Percentiles rank a stretch among this genome's conserved stretches.
Conservation (phyloP, 2,888 invertebrate species). For the Hirtodrosophila trivittata region DNA sequence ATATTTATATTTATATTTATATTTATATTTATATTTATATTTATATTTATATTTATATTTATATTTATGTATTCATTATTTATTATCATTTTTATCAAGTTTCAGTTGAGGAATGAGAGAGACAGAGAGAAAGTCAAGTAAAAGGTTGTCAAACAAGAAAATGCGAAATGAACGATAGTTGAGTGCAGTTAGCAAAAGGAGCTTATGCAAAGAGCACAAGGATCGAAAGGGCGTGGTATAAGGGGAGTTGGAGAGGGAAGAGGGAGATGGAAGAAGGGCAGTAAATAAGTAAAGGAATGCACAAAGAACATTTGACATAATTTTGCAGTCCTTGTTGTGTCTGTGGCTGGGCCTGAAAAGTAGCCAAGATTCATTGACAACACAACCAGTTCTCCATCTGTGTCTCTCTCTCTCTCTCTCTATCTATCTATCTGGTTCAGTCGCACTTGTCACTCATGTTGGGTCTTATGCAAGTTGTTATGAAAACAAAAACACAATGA, state of each 20-base stretch:
- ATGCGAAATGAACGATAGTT: conserved; percentile 37
- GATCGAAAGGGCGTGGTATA: not conserved
- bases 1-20: no score
- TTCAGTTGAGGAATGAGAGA: no score
- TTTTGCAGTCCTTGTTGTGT: conserved; percentile 44
- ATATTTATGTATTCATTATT: no score
- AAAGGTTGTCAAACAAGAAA: conserved; percentile 38
- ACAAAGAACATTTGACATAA: conserved; percentile 65
- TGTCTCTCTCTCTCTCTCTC: not conserved
- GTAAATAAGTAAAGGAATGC: conserved; percentile 42
- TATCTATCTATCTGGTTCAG: not conserved
- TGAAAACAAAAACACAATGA: conserved; percentile 61
- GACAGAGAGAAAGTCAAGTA: conserved; percentile 7
- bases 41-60: no score
- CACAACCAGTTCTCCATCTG: not conserved
- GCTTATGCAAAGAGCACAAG: conserved; percentile 23
- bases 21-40: no score
- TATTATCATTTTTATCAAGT: no score
- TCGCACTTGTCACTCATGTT: conserved; percentile 5
- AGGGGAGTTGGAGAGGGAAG: not conserved
- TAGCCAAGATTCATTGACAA: conserved; percentile 40
- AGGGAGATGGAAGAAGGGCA: conserved; percentile 7
- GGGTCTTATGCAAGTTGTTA: conserved; percentile 41
- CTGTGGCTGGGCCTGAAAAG: conserved; percentile 35
- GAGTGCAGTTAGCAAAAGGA: conserved; percentile 21